Conservation (phyloP, 2,113 vertebrate species). For the Microcebus tavaratra region DNA sequence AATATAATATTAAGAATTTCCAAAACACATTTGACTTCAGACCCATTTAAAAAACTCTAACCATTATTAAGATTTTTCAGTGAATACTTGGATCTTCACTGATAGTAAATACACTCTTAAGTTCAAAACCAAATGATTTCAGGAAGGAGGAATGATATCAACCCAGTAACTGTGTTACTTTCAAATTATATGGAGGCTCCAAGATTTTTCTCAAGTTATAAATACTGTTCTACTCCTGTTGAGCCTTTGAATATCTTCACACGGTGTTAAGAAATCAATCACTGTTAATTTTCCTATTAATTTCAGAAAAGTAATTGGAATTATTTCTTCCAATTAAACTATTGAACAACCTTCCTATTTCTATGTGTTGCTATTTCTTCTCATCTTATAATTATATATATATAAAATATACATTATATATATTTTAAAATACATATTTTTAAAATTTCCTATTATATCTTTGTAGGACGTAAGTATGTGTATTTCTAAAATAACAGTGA, state of each 20-base stretch:
- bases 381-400: neutral
- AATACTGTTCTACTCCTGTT: neutral
- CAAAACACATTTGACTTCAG: neutral
- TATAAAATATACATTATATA: too few species aligned
- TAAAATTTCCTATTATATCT: slow-evolving; percentile 36
- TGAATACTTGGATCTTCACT: too few species aligned
- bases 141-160: neutral
- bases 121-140: neutral
- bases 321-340: neutral
- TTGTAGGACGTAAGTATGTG: neutral
- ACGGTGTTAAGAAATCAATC: neutral
- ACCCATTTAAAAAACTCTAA: neutral
- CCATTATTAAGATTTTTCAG: neutral
- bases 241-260: neutral
- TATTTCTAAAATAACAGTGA: neutral
- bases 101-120: neutral
- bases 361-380: neutral
- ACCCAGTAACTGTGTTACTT: neutral
- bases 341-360: neutral
- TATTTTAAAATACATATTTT: neutral
- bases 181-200: too few species aligned
- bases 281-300: neutral
- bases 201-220: neutral
- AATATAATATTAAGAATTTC: neutral
- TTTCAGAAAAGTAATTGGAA: neutral